Percentiles rank a stretch among this genome's conserved stretches.
Evolutionary conservation across 2,797 vertebrate genomes (phyloP).

Genomic region (Nannoperca obscura): DNA sequence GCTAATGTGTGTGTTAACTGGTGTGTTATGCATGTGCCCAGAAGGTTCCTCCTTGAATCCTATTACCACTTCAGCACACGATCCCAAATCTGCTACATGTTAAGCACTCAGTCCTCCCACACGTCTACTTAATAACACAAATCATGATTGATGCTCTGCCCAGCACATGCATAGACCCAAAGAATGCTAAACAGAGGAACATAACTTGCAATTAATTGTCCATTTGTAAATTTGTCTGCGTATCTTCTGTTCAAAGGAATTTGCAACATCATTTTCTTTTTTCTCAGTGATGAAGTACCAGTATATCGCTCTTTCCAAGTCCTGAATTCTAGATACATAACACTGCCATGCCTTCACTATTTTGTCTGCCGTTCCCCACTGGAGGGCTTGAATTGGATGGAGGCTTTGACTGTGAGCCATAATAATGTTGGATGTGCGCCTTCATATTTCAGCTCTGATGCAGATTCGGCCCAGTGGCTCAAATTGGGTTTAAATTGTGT

Average conservation of each 20-base stretch:
- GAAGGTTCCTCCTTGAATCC: slow-evolving; percentile 38
- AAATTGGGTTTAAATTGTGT: slow-evolving; percentile 76
- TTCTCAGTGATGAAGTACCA: slow-evolving; percentile 50
- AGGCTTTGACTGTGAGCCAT: slow-evolving; percentile 64
- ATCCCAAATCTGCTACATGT: slow-evolving; percentile 57
- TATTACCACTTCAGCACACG: slow-evolving; percentile 45
- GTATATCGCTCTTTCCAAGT: slow-evolving; percentile 35
- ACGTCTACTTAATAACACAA: slow-evolving; percentile 57
- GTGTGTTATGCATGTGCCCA: slow-evolving; percentile 31
- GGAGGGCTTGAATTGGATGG: slow-evolving; percentile 56
- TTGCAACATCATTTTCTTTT: slow-evolving; percentile 43
- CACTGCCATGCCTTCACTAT: slow-evolving; percentile 60
- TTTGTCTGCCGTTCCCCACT: slow-evolving; percentile 56
- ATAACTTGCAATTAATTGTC: slow-evolving; percentile 54
- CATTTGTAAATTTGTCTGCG: slow-evolving; percentile 56
- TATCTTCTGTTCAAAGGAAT: slow-evolving; percentile 55
- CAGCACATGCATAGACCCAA: slow-evolving; percentile 31
- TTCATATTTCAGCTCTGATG: slow-evolving; percentile 75
- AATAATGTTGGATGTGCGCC: slow-evolving; percentile 65
- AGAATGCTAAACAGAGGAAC: slow-evolving; percentile 63
- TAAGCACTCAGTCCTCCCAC: slow-evolving; percentile 58
- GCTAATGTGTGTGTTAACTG: slow-evolving; percentile 35
- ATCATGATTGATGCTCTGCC: slow-evolving; percentile 66
- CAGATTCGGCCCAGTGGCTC: slow-evolving; percentile 67
- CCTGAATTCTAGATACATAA: slow-evolving; percentile 41